A percentile compares a stretch with the other conserved stretches of the same genome.
phyloP scores from a whole-genome alignment of 2,113 vertebrate species.

The Hystrix brachyura region DNA sequence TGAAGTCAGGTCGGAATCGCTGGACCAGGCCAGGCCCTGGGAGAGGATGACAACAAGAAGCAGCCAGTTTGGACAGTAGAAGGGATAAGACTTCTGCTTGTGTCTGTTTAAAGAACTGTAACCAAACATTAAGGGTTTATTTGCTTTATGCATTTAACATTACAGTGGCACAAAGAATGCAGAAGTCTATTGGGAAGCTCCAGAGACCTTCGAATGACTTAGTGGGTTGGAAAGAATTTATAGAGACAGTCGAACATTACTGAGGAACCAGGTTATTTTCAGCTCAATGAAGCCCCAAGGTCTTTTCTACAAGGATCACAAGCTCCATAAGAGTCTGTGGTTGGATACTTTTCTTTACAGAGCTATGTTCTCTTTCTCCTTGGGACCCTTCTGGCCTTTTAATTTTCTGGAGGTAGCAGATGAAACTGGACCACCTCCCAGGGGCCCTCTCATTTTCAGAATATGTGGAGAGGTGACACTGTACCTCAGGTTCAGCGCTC shows the following conservation, averaged over 20 bases:
- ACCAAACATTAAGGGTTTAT: not conserved
- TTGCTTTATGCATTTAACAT: conserved; percentile 27
- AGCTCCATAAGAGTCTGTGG: not conserved
- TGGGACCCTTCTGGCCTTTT: not conserved
- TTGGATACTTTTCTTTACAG: not conserved
- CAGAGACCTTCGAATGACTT: not conserved
- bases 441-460: conserved; percentile 39
- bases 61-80: not conserved
- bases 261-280: conserved; percentile 13
- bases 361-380: not conserved
- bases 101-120: not conserved
- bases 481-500: not conserved
- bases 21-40: conserved; percentile 94
- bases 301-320: conserved; percentile 26
- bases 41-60: not conserved
- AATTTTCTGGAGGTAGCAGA: conserved; percentile 36
- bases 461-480: not conserved
- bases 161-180: not conserved
- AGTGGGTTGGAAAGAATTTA: not conserved
- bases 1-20: conserved; percentile 95
- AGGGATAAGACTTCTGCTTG: not conserved
- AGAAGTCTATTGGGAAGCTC: not conserved
- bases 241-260: not conserved
- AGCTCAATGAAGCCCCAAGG: not conserved
- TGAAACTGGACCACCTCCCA: conserved; percentile 57